Evolutionary conservation across 2,888 invertebrate species (phyloP), one percentile per base, ranked within the genome.

Genomic region (Stictocephala bisonia): DNA sequence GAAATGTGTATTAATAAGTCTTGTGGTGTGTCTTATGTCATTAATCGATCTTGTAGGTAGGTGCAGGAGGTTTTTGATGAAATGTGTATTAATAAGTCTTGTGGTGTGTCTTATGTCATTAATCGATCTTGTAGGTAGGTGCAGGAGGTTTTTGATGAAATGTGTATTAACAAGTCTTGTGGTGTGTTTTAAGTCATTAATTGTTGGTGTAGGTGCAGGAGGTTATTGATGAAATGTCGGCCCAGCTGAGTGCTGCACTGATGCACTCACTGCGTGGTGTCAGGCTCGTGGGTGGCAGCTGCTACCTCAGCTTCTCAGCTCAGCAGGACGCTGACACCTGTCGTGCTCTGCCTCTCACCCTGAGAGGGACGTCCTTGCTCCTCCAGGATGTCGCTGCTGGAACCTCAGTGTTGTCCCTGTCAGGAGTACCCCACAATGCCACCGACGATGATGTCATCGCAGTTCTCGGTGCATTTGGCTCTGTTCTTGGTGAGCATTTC

Each of bases 141-240:
- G n/a, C n/a, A n/a, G n/a, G n/a, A n/a, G n/a, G n/a, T n/a, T n/a
- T n/a, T n/a, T n/a, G n/a, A n/a, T n/a, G n/a, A n/a, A n/a, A n/a
- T n/a, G n/a, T n/a, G n/a, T n/a, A n/a, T n/a, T n/a, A n/a, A n/a
- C n/a, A n/a, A n/a, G n/a, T n/a, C n/a, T n/a, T n/a, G n/a, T n/a
- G n/a, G n/a, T n/a, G n/a, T n/a, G n/a, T n/a, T n/a, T n/a, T n/a
- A n/a, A n/a, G n/a, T n/a, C n/a, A n/a, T n/a, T n/a, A n/a, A n/a
- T n/a, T n/a, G n/a, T n/a, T n/a, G n/a, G n/a, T n/a, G 18, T 71
- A 80, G 80, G 82, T 82, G 18, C 81, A 82, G 76, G 83, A 84
- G 70, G 81, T 84, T 44, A 83, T 84, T 67, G 83, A 84, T 74
- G 81, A 82, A 31, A 73, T 83, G 31, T 82, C 82, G 66, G 79